Percentiles rank a stretch among this genome's conserved stretches.
phyloP scores from a whole-genome alignment of 2,113 vertebrate genomes.

The Murina feae region DNA sequence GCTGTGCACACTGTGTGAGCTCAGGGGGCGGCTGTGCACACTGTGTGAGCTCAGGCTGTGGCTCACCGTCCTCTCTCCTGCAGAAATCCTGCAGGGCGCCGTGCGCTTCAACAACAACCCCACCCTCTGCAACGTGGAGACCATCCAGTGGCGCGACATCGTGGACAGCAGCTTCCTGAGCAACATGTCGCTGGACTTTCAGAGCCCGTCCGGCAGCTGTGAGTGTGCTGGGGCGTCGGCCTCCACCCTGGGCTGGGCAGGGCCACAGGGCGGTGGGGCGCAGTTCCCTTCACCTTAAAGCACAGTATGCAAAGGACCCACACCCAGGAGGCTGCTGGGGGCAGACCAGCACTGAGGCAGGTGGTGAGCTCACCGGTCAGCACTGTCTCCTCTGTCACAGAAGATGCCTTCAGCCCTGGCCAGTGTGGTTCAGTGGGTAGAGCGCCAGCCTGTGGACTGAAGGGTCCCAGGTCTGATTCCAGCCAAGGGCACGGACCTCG shows the following conservation, averaged over 20 bases:
- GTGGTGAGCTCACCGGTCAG: background rate
- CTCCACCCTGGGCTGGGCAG: rapidly evolving
- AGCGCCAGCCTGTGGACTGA: too few species aligned
- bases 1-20: too few species aligned
- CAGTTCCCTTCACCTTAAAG: background rate
- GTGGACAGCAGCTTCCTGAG: constrained; percentile 74
- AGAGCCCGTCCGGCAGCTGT: constrained; percentile 78
- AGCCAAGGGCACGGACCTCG: too few species aligned
- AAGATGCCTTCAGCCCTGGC: too few species aligned
- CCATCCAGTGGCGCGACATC: constrained; percentile 93
- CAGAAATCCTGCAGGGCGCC: constrained; percentile 94
- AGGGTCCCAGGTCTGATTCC: too few species aligned
- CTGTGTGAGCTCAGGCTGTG: too few species aligned
- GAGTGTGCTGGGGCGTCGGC: constrained; percentile 59
- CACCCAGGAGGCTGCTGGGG: background rate
- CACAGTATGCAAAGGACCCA: too few species aligned
- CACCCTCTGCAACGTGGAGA: constrained; percentile 88
- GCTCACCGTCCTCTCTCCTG: background rate
- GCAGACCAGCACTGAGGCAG: background rate
- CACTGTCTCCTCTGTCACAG: background rate
- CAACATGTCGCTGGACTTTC: constrained; percentile 74
- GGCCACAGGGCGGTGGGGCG: rapidly evolving
- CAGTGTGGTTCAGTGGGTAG: too few species aligned
- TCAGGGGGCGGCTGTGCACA: too few species aligned
- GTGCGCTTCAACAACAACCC: constrained; percentile 86